A percentile compares a stretch with the other conserved stretches of the same genome.
These are phyloP conservation scores for Phrynocephalus versicolor DNA, from an alignment of 2,113 vertebrate species.

Conservation along the genomic window DNA sequence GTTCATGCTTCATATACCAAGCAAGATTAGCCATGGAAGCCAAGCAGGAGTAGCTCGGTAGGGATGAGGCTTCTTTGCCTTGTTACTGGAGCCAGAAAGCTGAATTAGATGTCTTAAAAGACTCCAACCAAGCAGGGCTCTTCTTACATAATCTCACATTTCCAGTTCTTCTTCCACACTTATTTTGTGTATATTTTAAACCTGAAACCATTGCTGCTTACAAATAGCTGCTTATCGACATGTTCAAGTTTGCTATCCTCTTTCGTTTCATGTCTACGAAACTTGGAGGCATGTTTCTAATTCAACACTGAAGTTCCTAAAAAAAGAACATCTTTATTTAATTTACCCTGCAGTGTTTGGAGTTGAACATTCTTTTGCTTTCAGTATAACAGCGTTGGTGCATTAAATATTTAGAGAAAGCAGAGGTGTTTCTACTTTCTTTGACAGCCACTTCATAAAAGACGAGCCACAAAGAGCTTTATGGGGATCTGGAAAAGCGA, in stretches of 20 bases:
- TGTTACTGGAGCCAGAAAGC: neutral
- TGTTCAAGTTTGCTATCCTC: neutral
- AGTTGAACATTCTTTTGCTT: constrained; percentile 6
- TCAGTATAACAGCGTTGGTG: neutral
- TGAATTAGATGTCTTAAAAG: neutral
- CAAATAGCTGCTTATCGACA: neutral
- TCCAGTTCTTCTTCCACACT: neutral
- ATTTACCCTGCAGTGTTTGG: neutral
- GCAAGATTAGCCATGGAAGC: neutral
- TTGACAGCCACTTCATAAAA: neutral
- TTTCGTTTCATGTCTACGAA: neutral
- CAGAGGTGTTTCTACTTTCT: neutral
- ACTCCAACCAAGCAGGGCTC: neutral
- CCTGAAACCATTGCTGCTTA: neutral
- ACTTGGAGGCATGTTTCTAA: neutral
- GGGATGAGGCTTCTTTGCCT: neutral
- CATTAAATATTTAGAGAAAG: neutral
- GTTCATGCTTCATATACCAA: neutral
- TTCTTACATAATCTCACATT: neutral
- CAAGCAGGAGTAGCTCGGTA: neutral
- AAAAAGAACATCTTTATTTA: neutral
- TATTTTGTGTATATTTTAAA: neutral
- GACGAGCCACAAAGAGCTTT: neutral
- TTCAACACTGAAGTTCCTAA: neutral
- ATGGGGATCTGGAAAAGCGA: neutral